A percentile compares a stretch with the other conserved stretches of the same genome.
phyloP scores from a whole-genome alignment of 2,797 vertebrate genomes.

The Cichlasoma orientale region DNA sequence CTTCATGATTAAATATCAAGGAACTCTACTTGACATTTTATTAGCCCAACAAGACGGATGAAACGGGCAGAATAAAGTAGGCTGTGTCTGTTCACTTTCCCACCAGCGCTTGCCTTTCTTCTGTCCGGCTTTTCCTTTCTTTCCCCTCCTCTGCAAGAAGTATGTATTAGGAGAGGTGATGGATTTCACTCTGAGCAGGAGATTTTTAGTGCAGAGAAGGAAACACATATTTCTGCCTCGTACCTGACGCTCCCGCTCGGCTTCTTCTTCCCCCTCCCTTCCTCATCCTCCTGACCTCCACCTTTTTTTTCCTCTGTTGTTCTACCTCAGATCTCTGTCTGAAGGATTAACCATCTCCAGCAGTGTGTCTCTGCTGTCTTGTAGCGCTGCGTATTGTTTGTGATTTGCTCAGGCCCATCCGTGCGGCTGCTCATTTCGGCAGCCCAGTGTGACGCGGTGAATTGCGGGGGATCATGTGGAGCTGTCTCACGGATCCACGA shows the following conservation, averaged over 20 bases:
- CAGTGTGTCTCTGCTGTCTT: conserved; percentile 72
- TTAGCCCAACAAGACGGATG: conserved; percentile 94
- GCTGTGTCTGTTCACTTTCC: conserved; percentile 86
- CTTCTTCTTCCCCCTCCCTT: conserved; percentile 22
- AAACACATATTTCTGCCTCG: conserved; percentile 59
- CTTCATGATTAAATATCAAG: conserved; percentile 90
- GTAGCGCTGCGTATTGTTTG: conserved; percentile 69
- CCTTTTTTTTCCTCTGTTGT: conserved; percentile 36
- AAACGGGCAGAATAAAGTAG: conserved; percentile 89
- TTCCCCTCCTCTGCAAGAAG: conserved; percentile 58
- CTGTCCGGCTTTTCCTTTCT: conserved; percentile 55
- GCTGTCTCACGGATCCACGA: conserved; percentile 13
- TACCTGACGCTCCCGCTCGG: conserved; percentile 65
- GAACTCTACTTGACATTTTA: conserved; percentile 89
- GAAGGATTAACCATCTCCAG: conserved; percentile 78
- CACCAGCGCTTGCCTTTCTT: conserved; percentile 69
- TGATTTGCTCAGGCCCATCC: conserved; percentile 65
- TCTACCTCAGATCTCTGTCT: conserved; percentile 68
- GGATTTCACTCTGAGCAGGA: conserved; percentile 66
- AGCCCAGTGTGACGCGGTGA: conserved; percentile 59
- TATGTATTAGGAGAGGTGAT: conserved; percentile 74
- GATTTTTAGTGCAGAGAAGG: conserved; percentile 52
- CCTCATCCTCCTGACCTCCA: conserved; percentile 11
- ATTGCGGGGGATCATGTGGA: conserved; percentile 39
- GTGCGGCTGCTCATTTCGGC: conserved; percentile 68